A percentile compares a stretch with the other conserved stretches of the same genome.
These are phyloP conservation scores for Ptychobarbus kaznakovi DNA, from an alignment of 2,797 vertebrate genomes.

Conservation along the genomic window DNA sequence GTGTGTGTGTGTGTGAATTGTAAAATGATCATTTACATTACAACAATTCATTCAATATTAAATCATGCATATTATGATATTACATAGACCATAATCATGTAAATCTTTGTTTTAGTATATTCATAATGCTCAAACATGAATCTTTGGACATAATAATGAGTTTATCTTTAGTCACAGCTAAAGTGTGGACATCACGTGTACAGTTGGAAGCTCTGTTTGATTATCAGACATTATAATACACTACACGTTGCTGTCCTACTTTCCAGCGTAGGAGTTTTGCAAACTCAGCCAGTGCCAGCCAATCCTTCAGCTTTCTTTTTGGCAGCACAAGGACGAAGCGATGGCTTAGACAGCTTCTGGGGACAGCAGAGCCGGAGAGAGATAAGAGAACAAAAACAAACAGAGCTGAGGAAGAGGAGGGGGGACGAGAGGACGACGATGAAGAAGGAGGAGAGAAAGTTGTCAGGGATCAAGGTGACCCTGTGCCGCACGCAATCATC, in stretches of 20 bases:
- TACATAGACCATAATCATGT: background rate
- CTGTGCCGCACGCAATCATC: slow-evolving; percentile 71
- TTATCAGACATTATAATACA: slow-evolving; percentile 37
- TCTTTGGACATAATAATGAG: background rate
- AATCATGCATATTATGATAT: background rate
- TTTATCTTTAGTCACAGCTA: background rate
- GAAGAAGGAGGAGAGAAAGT: slow-evolving; percentile 59
- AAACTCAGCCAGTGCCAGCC: slow-evolving; percentile 61
- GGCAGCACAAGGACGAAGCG: slow-evolving; percentile 76
- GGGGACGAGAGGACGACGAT: slow-evolving; percentile 63
- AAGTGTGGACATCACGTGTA: background rate
- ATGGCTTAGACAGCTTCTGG: slow-evolving; percentile 78
- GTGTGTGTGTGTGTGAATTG: too few relatives aligned
- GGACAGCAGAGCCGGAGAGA: slow-evolving; percentile 77
- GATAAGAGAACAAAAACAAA: slow-evolving; percentile 79
- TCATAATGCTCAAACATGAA: background rate
- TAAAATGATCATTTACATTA: background rate
- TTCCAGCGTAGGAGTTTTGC: slow-evolving; percentile 60
- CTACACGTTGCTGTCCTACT: slow-evolving; percentile 54
- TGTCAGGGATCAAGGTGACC: slow-evolving; percentile 80
- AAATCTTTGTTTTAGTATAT: background rate
- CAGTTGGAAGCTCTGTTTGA: background rate
- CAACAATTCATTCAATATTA: background rate
- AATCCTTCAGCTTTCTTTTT: slow-evolving; percentile 65
- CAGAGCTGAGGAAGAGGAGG: slow-evolving; percentile 66